Percentiles rank a stretch among this genome's conserved stretches.
phyloP scores from a whole-genome alignment of 2,797 vertebrate genomes.

The Protosalanx chinensis region DNA sequence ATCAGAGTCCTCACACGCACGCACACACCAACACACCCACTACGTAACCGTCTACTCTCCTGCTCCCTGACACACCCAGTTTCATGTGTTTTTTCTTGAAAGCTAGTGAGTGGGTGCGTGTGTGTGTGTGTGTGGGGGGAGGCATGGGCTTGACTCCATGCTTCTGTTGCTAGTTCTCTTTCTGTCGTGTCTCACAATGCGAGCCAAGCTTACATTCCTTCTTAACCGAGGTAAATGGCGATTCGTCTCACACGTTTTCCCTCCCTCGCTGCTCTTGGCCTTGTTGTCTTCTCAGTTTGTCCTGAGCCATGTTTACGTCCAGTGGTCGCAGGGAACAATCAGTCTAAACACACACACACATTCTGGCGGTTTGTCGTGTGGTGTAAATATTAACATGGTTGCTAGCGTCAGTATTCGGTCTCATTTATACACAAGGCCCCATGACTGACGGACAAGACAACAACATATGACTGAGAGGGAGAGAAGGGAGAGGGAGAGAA shows the following conservation, averaged over 20 bases:
- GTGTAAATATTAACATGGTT: too few species aligned
- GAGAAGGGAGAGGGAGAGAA: too few species aligned
- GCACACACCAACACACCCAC: slow-evolving; percentile 4
- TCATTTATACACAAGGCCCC: too few species aligned
- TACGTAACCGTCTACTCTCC: slow-evolving; percentile 39
- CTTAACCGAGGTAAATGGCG: slow-evolving; percentile 48
- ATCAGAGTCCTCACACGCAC: slow-evolving; percentile 9
- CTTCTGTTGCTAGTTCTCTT: slow-evolving; percentile 47
- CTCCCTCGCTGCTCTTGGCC: not conserved
- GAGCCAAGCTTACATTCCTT: slow-evolving; percentile 60
- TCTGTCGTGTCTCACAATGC: slow-evolving; percentile 38
- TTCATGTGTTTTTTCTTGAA: slow-evolving; percentile 43
- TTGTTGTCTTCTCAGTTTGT: slow-evolving; percentile 38
- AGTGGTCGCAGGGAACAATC: slow-evolving; percentile 26
- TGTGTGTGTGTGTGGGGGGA: not conserved
- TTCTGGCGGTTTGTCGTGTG: not conserved
- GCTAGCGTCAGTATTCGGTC: too few species aligned
- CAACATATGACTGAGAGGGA: too few species aligned
- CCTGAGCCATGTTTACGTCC: slow-evolving; percentile 48
- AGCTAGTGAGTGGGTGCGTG: slow-evolving; percentile 21
- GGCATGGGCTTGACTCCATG: slow-evolving; percentile 8
- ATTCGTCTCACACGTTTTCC: not conserved
- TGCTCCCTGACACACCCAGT: slow-evolving; percentile 51
- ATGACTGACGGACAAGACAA: too few species aligned
- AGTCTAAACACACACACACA: slow-evolving; percentile 32